A percentile compares a stretch with the other conserved stretches of the same genome.
These are phyloP conservation scores for Mesorhabditis belari DNA, from an alignment of 2,888 invertebrate genomes.

Conservation along the genomic window DNA sequence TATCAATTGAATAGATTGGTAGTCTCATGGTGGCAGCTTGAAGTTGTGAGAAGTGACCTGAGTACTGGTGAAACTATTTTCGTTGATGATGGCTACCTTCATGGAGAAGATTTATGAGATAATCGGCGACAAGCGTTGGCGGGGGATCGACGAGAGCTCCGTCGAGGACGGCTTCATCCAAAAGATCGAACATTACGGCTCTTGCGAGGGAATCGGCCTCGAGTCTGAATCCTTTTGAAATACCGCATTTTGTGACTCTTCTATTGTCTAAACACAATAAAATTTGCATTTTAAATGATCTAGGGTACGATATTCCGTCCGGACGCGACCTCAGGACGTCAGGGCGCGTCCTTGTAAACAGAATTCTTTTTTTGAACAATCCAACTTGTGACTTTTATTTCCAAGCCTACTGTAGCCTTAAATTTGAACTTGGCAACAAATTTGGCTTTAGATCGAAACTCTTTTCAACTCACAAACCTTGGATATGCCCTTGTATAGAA, in stretches of 20 bases:
- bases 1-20: constrained; percentile 70
- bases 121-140: constrained; percentile 66
- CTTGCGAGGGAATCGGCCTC: constrained; percentile 62
- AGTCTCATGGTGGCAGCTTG: constrained; percentile 70
- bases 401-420: too few species aligned
- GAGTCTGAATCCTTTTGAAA: constrained; percentile 37
- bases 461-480: not conserved
- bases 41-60: constrained; percentile 64
- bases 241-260: not conserved
- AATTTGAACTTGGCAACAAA: too few species aligned
- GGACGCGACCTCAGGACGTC: too few species aligned
- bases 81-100: not conserved
- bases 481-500: constrained; percentile 65
- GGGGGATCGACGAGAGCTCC: constrained; percentile 53
- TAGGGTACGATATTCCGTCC: too few species aligned
- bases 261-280: too few species aligned
- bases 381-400: too few species aligned
- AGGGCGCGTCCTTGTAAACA: too few species aligned
- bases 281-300: too few species aligned
- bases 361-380: too few species aligned
- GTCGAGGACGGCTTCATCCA: constrained; percentile 61
- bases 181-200: constrained; percentile 65
- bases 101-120: constrained; percentile 62
- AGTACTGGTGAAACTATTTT: constrained; percentile 55
- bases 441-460: too few species aligned